Conservation (phyloP, 2,797 vertebrate genomes). For the Brachyalestes nurse region DNA sequence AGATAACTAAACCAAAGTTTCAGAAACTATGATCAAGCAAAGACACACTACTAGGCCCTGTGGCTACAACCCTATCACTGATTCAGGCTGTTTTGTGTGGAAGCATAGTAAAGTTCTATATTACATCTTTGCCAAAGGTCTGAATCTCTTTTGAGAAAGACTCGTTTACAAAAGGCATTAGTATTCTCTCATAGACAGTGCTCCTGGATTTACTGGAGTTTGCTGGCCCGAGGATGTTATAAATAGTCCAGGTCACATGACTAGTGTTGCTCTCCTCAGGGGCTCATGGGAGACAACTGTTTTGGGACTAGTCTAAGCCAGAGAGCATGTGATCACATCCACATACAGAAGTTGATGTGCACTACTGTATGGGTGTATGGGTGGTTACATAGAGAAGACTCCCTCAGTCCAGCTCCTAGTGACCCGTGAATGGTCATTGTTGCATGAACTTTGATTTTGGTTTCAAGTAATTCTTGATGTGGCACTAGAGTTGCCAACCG, state of each 20-base stretch:
- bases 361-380: not conserved
- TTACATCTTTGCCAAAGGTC: constrained; percentile 10
- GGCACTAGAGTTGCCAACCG: too few species aligned
- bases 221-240: constrained; percentile 51
- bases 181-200: not conserved
- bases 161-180: not conserved
- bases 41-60: constrained; percentile 1
- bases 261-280: constrained; percentile 36
- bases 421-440: not conserved
- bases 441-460: not conserved
- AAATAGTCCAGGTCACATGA: constrained; percentile 75
- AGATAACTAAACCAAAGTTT: not conserved
- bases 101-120: constrained; percentile 9
- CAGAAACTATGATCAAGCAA: constrained; percentile 9
- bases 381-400: not conserved
- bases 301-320: constrained; percentile 31
- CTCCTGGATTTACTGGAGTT: constrained; percentile 24
- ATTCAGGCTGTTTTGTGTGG: not conserved
- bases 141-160: not conserved
- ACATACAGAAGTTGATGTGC: not conserved
- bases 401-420: too few species aligned
- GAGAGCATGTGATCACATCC: not conserved
- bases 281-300: constrained; percentile 55
- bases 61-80: not conserved
- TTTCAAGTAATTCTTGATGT: not conserved